phyloP scores from a whole-genome alignment of 2,888 invertebrate species.

The Drosophila merina region DNA sequence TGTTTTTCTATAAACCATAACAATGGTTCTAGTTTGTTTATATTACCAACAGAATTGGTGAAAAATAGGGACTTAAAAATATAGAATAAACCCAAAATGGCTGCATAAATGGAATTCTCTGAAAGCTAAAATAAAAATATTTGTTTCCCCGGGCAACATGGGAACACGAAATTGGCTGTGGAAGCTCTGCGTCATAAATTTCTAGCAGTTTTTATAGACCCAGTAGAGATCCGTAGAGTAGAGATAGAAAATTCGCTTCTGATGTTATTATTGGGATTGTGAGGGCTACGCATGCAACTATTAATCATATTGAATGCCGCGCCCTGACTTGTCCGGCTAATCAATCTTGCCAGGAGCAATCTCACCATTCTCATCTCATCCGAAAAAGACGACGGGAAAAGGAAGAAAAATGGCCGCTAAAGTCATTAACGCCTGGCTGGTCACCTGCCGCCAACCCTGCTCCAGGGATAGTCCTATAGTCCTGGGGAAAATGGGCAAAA shows the following conservation, averaged over 20 bases:
- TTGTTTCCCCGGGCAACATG: conserved; percentile 23
- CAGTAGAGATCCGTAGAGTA: background rate
- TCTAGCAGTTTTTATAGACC: conserved; percentile 27
- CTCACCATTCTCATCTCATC: conserved; percentile 36
- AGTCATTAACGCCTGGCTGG: conserved; percentile 77
- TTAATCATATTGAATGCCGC: conserved; percentile 72
- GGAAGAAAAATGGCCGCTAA: conserved; percentile 73
- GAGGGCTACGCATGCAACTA: conserved; percentile 72
- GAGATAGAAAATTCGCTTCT: conserved; percentile 37
- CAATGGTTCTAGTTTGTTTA: background rate
- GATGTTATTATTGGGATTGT: conserved; percentile 45
- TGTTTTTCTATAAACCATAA: background rate
- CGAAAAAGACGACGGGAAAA: conserved; percentile 1
- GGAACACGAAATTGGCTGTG: conserved; percentile 74
- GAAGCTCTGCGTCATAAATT: conserved; percentile 65
- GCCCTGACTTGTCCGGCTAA: conserved; percentile 56
- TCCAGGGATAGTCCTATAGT: conserved; percentile 10
- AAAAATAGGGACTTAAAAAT: conserved; percentile 31
- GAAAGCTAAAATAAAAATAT: conserved; percentile 13
- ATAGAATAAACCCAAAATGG: conserved; percentile 9
- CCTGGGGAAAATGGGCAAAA: background rate
- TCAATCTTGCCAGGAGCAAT: conserved; percentile 67
- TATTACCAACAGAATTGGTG: background rate
- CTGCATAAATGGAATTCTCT: conserved; percentile 10
- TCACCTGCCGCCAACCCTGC: conserved; percentile 55